Evolutionary conservation across 2,797 vertebrate species (phyloP).

Genomic region (Luscinia luscinia): DNA sequence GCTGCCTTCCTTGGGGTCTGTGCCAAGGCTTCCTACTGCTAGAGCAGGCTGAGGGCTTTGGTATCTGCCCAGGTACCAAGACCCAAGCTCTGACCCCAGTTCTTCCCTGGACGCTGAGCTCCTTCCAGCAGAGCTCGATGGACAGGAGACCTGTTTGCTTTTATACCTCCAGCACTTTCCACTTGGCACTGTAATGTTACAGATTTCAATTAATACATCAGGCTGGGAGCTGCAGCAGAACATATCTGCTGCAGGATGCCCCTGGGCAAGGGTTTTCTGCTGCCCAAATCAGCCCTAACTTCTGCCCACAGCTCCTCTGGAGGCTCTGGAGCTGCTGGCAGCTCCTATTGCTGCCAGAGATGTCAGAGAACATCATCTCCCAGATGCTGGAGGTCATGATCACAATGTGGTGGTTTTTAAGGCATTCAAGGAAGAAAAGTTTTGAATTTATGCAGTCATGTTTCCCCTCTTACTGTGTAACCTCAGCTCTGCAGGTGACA

Average conservation of each 20-base stretch:
- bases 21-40: background rate
- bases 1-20: background rate
- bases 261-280: background rate
- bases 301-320: background rate
- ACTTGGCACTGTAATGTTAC: fast-evolving
- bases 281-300: background rate
- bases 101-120: background rate
- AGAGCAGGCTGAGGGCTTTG: background rate
- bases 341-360: fast-evolving
- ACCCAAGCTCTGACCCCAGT: background rate
- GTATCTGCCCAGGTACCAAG: background rate
- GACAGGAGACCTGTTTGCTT: background rate
- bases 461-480: background rate
- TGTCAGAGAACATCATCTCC: background rate
- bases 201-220: background rate
- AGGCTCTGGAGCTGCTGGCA: background rate
- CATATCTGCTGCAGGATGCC: background rate
- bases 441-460: fast-evolving
- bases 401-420: background rate
- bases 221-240: background rate
- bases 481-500: background rate
- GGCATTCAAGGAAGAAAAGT: background rate
- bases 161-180: background rate
- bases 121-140: fast-evolving
- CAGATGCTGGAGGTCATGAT: background rate